Evolutionary conservation across 92 coral and sea anemone species (phyloP), one percentile per base, ranked within the genome.

Genomic region (Bergia puertoricense): DNA sequence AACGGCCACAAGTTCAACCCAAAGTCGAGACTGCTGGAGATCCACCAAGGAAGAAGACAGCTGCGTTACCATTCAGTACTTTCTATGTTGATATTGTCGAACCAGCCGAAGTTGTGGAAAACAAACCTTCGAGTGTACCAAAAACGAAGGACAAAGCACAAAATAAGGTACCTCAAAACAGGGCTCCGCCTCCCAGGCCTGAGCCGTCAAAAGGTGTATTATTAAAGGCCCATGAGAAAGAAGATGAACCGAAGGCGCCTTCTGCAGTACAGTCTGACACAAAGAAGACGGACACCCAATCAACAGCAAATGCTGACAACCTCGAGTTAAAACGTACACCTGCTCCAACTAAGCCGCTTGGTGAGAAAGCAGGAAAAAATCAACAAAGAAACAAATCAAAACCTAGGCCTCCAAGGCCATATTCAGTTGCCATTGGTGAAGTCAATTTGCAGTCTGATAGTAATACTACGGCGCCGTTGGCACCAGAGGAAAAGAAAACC

Each of bases 121-220:
- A 2, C n/a, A 42, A 75, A 75, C 1, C 77, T 14, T 73, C 87
- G 44, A 23, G 11, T 46, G 78, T n/a, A 37, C 77, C 87, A 18
- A 84, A 71, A 84, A 5, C 45, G 66, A 54, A 84, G 51, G 44
- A 45, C 65, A 38, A 84, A 71, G 14, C 79, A 46, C 79, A 84
- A 16, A 71, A 46, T 68, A 82, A 84, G 42, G 79, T 48, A 45
- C 77, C 79, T 74, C 90, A 86, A 54, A 91, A 91, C 81, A 89
- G 54, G 38, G 88, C 90, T 37, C 90, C 85, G 42, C 92, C 94
- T n/a, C 81, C 91, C 1, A 85, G 90, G 72, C 92, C 94, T n/a
- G 92, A 79, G 37, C 88, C 90, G 30, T 86, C 86, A 1, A 89
- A 62, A 75, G 78, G 22, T 7, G 39, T 36, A 6, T 43, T 81